Percentiles rank a stretch among this genome's conserved stretches.
These are phyloP conservation scores for Irena cyanogastra DNA, from an alignment of 2,113 vertebrate genomes.

Conservation along the genomic window DNA sequence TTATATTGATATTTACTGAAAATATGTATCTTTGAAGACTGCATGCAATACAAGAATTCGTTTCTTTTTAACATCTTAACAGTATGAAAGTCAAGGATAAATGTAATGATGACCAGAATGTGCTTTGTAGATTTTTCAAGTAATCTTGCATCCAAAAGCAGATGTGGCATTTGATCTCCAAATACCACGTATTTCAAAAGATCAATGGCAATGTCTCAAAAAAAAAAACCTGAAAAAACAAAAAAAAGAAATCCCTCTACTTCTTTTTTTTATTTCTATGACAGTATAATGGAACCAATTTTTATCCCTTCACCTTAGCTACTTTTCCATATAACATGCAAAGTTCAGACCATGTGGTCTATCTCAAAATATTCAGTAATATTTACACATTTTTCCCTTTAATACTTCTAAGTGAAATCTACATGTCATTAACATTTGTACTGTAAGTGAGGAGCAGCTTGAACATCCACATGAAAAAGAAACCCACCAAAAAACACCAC, in stretches of 20 bases:
- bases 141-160: neutral
- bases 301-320: neutral
- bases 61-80: neutral
- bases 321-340: neutral
- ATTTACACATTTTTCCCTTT: neutral
- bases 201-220: neutral
- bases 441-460: neutral
- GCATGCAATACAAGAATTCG: neutral
- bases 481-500: neutral
- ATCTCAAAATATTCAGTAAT: neutral
- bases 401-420: neutral
- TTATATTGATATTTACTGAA: neutral
- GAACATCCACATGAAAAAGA: neutral
- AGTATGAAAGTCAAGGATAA: neutral
- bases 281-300: neutral
- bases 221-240: neutral
- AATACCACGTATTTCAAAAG: neutral
- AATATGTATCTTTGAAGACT: neutral
- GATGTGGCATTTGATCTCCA: neutral
- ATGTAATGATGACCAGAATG: neutral
- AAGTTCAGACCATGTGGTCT: neutral
- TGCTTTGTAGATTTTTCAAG: neutral
- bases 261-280: neutral
- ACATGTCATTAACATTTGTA: neutral
- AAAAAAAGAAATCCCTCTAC: neutral